A percentile compares a stretch with the other conserved stretches of the same genome.
Evolutionary conservation across 2,113 vertebrate species (phyloP).

Genomic region (Centropus unirufus): DNA sequence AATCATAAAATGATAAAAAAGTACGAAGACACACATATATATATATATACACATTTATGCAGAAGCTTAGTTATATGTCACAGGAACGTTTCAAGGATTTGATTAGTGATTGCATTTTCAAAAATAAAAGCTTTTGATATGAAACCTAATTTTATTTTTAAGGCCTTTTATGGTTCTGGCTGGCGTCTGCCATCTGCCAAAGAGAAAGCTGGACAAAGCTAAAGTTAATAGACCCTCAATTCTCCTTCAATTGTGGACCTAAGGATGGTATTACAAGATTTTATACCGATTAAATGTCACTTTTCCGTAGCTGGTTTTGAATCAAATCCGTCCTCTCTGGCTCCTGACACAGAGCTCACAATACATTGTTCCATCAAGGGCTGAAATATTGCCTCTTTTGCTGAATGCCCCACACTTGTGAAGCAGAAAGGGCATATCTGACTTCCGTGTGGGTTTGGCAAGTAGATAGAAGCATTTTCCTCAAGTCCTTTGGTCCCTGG

Average conservation of each 20-base stretch:
- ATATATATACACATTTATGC: not conserved
- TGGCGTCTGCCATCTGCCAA: conserved; percentile 36
- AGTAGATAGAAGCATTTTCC: not conserved
- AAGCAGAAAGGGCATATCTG: not conserved
- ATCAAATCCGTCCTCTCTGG: not conserved
- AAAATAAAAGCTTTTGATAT: not conserved
- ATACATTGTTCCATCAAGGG: not conserved
- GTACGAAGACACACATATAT: not conserved
- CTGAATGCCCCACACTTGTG: not conserved
- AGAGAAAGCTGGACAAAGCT: conserved; percentile 53
- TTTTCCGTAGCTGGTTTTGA: conserved; percentile 31
- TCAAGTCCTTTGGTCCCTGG: not conserved
- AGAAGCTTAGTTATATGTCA: not conserved
- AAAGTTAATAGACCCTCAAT: conserved; percentile 39
- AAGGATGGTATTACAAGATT: conserved; percentile 43
- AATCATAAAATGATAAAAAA: not conserved
- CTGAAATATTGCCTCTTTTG: not conserved
- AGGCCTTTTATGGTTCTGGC: conserved; percentile 38
- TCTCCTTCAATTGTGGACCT: conserved; percentile 32
- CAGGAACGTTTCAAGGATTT: not conserved
- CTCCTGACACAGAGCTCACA: not conserved
- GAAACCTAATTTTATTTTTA: conserved; percentile 28
- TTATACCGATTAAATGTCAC: conserved; percentile 2
- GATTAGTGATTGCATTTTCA: not conserved
- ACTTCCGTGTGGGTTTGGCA: not conserved